These are phyloP conservation scores for Capromys pilorides DNA, from an alignment of 2,797 vertebrate genomes.

Conservation along the genomic window DNA sequence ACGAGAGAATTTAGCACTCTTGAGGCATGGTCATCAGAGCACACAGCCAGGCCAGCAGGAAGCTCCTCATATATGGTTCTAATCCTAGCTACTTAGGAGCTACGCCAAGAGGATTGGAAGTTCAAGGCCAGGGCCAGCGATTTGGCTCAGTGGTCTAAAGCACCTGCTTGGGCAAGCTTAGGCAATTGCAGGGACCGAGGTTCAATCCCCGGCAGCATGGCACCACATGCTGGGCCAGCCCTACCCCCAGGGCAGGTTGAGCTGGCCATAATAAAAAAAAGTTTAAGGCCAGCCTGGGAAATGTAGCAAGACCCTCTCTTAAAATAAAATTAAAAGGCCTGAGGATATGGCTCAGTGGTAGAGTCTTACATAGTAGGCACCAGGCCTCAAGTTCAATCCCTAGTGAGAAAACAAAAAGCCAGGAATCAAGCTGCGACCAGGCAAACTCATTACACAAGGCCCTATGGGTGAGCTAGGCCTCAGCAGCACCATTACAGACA, in stretches of 20 bases:
- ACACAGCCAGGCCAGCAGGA: neutral
- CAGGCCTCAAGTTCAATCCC: neutral
- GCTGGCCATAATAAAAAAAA: neutral
- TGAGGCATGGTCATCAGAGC: neutral
- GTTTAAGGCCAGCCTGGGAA: neutral
- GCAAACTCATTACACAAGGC: neutral
- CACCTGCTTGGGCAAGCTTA: no score
- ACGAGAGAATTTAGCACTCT: neutral
- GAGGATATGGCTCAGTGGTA: neutral
- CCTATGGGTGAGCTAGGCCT: neutral
- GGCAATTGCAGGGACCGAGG: no score
- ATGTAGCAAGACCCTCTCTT: neutral
- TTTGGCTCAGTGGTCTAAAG: no score
- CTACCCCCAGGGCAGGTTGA: no score
- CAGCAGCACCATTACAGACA: neutral
- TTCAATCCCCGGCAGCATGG: no score
- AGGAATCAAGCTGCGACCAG: neutral
- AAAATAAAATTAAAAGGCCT: neutral
- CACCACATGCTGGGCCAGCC: no score
- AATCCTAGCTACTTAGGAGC: neutral
- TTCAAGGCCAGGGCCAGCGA: neutral
- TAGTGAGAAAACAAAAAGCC: neutral
- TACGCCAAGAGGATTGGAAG: neutral
- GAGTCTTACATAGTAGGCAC: neutral
- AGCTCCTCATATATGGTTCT: neutral